Conservation (phyloP, 2,888 invertebrate species). For the Diaphora mendica region DNA sequence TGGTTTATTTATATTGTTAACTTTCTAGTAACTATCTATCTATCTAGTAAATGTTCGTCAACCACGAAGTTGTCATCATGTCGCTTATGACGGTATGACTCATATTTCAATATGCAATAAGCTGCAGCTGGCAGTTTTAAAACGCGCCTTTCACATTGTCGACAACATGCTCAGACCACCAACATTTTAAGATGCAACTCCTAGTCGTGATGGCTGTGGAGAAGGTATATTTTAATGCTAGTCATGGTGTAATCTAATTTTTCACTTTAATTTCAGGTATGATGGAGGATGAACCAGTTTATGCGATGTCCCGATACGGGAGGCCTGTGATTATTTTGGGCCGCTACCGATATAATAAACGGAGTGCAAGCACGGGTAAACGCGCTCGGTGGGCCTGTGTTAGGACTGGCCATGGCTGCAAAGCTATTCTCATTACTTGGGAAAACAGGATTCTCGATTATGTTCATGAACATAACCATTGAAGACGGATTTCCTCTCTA, state of each 20-base stretch:
- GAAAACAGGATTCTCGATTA: conserved; percentile 12
- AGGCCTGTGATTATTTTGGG: conserved; percentile 61
- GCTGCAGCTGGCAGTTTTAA: neutral
- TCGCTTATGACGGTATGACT: no score
- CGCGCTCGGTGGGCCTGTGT: conserved; percentile 67
- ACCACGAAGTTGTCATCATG: no score
- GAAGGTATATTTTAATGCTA: no score
- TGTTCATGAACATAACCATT: conserved; percentile 25
- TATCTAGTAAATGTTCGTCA: no score
- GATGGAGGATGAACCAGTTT: conserved; percentile 7
- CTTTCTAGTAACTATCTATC: no score
- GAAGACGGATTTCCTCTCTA: neutral
- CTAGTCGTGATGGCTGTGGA: no score
- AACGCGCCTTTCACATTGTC: neutral
- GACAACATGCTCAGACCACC: neutral
- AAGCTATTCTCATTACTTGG: conserved; percentile 22
- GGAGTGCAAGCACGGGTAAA: conserved; percentile 56
- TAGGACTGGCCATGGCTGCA: conserved; percentile 51
- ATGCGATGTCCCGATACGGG: conserved; percentile 14
- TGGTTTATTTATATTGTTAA: no score
- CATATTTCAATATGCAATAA: no score
- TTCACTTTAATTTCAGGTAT: conserved; percentile 1
- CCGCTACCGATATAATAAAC: conserved; percentile 63
- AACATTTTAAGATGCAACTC: no score
- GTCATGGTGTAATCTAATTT: neutral